Evolutionary conservation across 2,888 invertebrate genomes (phyloP), one percentile per base, ranked within the genome.

Genomic region (Orchesellides sinensis): DNA sequence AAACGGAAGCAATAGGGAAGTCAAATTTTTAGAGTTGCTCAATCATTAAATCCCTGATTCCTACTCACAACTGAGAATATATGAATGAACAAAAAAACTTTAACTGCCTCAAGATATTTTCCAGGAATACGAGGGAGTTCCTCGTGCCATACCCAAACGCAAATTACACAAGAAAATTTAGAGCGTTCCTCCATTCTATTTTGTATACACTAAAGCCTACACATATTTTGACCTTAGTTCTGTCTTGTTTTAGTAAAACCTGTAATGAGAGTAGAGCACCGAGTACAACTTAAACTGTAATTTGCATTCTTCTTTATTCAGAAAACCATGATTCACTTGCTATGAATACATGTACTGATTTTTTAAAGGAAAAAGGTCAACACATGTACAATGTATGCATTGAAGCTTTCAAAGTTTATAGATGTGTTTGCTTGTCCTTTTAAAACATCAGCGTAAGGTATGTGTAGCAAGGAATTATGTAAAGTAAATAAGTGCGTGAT

Each of bases 31-130:
- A 21, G 40, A 2, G 23, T 10, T 25, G 23, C 49, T n/a, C 14
- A 35, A 32, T n/a, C 32, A 65, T 8, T 5, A 21, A 17, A 10
- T 10, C 23, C n/a, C n/a, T 77, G 52, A 70, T 70, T 45, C 35
- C 40, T 59, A 35, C 69, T 72, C 14, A 45, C 47, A 45, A 12
- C 19, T 52, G 27, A 49, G 56, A 69, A 56, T n/a, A 56, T 72
- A 80, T 80, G 80, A 80, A 80, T 80, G 80, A 80, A 73, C 59
- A 59, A 59, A 56, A 59, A n/a, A n/a, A n/a, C n/a, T n/a, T n/a
- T n/a, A n/a, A 29, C 59, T 29, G 61, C 61, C 61, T 29, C 63
- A 63, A 63, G 63, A 63, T 25, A 63, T 21, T 63, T 63, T 63
- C 63, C 63, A 63, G 63, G 63, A 63, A 63, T 29, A 59, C 5